A percentile compares a stretch with the other conserved stretches of the same genome.
phyloP scores from a whole-genome alignment of 2,113 vertebrate species.

The Megalops atlanticus region DNA sequence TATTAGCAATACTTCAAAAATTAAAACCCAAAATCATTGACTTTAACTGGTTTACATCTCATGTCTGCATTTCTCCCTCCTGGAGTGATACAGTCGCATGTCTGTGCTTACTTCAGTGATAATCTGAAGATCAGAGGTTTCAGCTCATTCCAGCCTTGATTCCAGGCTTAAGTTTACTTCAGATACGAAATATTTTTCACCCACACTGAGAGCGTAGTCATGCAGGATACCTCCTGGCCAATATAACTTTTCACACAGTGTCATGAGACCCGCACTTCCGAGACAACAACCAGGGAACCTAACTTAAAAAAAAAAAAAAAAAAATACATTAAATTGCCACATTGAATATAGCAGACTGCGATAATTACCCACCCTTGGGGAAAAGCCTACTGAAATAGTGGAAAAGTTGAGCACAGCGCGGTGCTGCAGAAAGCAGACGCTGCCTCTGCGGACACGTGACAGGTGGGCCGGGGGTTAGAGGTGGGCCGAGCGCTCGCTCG shows the following conservation, averaged over 20 bases:
- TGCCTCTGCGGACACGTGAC: background rate
- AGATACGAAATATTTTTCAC: background rate
- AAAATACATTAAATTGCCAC: background rate
- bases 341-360: background rate
- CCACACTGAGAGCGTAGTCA: background rate
- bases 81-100: background rate
- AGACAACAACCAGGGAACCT: slow-evolving; percentile 6
- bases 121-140: background rate
- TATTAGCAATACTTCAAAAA: background rate
- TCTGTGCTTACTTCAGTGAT: background rate
- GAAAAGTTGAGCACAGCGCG: background rate
- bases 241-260: background rate
- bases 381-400: slow-evolving; percentile 1
- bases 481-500: background rate
- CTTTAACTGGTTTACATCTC: background rate
- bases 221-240: background rate
- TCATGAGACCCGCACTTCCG: background rate
- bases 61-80: background rate
- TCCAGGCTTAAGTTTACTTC: background rate
- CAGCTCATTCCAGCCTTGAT: background rate
- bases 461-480: background rate
- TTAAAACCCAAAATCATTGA: background rate
- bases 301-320: background rate
- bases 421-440: background rate
- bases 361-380: slow-evolving; percentile 10